Base-by-base conservation (phyloP, 2,888 invertebrate genomes). In the Temnothorax rugatulus region DNA sequence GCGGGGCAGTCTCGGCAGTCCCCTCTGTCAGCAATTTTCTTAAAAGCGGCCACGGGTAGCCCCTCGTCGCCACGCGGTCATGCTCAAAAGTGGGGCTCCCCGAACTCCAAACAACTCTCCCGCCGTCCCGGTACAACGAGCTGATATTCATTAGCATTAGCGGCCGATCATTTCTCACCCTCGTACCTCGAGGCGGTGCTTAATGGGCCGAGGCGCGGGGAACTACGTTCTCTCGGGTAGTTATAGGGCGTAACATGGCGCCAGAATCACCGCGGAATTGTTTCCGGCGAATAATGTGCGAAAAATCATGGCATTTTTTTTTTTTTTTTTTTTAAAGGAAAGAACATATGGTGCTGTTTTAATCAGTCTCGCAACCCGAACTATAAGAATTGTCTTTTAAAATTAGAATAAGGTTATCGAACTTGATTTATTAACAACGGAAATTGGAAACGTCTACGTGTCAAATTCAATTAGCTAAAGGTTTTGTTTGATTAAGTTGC, bases 91-190 rank as follows among this genome's bases (percentile, higher is more conserved):
- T 83, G 79, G 83, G 69, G 88, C 84, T 86, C 34, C 76, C 88
- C 86, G 86, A 90, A 88, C 90, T 87, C 86, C 84, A 89, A 91
- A 87, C 87, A 89, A 87, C 87, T 90, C 87, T 88, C 89, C 89
- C 68, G 66, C 73, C 86, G 88, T 84, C 64, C 47, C 85, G 71
- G 82, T 86, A 91, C 88, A 88, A 89, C 88, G 85, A 90, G 89
- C 90, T 89, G 91, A 93, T 93, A 93, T 93, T 93, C 93, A 93
- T 94, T 94, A 94, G 92, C 92, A 93, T 92, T 92, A 93, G 92
- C 92, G 92, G 91, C 91, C 93, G 91, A 93, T 93, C 92, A 93
- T 93, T 93, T 93, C 91, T 92, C 92, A 92, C 92, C 91, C 91
- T 91, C 91, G 91, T 91, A 90, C 86, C 88, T 85, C 85, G 87